Conservation (phyloP, 2,888 invertebrate genomes). For the Linnaemya tessellans region DNA sequence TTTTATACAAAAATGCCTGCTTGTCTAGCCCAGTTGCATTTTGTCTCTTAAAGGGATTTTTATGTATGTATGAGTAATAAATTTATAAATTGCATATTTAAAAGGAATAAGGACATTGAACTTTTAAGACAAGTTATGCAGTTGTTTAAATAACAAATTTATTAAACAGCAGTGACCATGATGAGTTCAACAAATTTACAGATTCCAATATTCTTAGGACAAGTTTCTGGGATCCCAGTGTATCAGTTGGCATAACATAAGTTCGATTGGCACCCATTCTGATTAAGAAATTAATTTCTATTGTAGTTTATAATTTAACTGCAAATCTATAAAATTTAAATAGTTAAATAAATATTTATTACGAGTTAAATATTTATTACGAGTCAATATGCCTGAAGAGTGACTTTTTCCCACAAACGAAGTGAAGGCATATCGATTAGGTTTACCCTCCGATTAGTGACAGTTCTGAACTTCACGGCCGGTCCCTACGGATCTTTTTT, state of each 20-base stretch:
- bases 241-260: not conserved
- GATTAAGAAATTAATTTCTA: too few species aligned
- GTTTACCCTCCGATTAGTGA: too few species aligned
- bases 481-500: too few species aligned
- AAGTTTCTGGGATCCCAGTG: not conserved
- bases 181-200: not conserved
- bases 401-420: too few species aligned
- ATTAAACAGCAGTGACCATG: not conserved
- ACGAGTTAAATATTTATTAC: too few species aligned
- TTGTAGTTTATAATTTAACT: too few species aligned
- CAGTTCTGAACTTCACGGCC: too few species aligned
- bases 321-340: too few species aligned
- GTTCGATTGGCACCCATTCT: too few species aligned
- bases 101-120: not conserved
- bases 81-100: not conserved
- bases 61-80: not conserved
- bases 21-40: constrained; percentile 21
- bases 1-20: not conserved
- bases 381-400: too few species aligned
- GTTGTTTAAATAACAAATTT: not conserved
- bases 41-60: not conserved
- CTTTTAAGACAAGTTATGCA: not conserved
- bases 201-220: not conserved
- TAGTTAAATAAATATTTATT: too few species aligned
- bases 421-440: too few species aligned